Evolutionary conservation across 2,113 vertebrate species (phyloP).

Genomic region (Nesogale talazaci): DNA sequence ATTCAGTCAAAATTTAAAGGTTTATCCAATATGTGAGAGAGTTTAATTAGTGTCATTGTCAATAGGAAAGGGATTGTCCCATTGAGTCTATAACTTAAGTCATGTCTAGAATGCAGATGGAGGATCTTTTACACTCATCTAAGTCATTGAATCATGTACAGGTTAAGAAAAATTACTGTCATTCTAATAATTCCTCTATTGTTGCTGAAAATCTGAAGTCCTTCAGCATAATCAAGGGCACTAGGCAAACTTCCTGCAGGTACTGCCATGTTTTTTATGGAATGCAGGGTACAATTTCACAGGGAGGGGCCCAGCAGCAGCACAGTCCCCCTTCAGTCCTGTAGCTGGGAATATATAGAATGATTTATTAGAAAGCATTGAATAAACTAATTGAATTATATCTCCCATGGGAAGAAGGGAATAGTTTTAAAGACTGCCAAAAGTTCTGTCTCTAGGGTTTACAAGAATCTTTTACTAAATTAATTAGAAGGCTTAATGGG

Average conservation of each 20-base stretch:
- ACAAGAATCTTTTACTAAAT: constrained; percentile 73
- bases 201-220: constrained; percentile 62
- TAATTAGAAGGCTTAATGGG: constrained; percentile 78
- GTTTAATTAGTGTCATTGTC: constrained; percentile 31
- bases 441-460: constrained; percentile 82
- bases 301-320: constrained; percentile 71
- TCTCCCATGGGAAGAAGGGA: constrained; percentile 78
- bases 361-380: constrained; percentile 84
- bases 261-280: constrained; percentile 70
- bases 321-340: constrained; percentile 62
- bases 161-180: constrained; percentile 58
- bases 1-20: constrained; percentile 57
- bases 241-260: constrained; percentile 59
- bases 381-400: constrained; percentile 86
- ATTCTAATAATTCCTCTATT: constrained; percentile 45
- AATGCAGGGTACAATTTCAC: constrained; percentile 77
- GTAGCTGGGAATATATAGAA: constrained; percentile 69
- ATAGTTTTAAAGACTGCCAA: constrained; percentile 79
- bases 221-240: constrained; percentile 71
- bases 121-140: constrained; percentile 40
- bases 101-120: neutral
- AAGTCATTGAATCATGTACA: constrained; percentile 30
- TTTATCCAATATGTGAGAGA: constrained; percentile 53
- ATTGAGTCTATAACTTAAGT: constrained; percentile 47
- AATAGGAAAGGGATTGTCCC: constrained; percentile 34